A percentile compares a stretch with the other conserved stretches of the same genome.
These are phyloP conservation scores for Anthopleura sola DNA, from an alignment of 64 coral and sea anemone genomes.

Conservation along the genomic window DNA sequence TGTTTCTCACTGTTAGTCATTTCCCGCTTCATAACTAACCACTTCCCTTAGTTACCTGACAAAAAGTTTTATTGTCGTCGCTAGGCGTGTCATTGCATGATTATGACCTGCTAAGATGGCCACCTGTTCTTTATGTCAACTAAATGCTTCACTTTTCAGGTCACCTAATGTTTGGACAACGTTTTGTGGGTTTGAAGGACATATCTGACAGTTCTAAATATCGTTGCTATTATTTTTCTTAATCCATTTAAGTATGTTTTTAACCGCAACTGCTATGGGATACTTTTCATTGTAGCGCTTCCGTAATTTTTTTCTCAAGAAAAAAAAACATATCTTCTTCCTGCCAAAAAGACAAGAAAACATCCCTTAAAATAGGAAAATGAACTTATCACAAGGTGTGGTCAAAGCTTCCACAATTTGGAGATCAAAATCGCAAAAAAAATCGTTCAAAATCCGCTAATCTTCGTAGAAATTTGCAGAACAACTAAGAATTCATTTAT, in stretches of 20 bases:
- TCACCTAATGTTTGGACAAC: background rate
- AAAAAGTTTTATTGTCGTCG: background rate
- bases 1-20: background rate
- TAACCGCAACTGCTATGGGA: background rate
- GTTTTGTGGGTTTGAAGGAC: background rate
- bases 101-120: background rate
- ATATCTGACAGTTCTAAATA: background rate
- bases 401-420: background rate
- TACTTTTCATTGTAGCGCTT: background rate
- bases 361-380: background rate
- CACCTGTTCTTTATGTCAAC: slow-evolving; percentile 10
- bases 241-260: background rate
- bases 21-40: background rate
- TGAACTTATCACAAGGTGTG: background rate
- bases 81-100: background rate
- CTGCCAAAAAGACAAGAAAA: no score
- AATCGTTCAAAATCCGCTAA: background rate
- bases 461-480: background rate
- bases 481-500: background rate
- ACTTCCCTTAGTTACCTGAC: background rate
- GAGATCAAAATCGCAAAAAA: background rate
- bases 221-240: background rate
- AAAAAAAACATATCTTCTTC: background rate
- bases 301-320: background rate
- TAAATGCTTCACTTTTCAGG: background rate